These are phyloP conservation scores for Montipora capricornis DNA, from an alignment of 64 coral and sea anemone genomes.

Conservation along the genomic window DNA sequence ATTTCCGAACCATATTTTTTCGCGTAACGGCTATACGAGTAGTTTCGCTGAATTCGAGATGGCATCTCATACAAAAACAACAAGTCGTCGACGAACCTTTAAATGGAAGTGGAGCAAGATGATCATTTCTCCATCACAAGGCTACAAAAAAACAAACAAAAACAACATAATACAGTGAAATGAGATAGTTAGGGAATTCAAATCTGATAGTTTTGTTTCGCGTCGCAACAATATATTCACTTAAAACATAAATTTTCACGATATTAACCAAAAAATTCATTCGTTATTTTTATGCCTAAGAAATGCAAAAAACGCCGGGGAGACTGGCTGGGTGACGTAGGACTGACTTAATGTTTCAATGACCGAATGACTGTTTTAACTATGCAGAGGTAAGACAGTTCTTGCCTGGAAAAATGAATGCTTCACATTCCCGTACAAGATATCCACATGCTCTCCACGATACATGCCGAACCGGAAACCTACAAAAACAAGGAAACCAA, in stretches of 20 bases:
- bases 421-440: constrained; percentile 97
- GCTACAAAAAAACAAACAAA: constrained; percentile 63
- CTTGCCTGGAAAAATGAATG: constrained; percentile 97
- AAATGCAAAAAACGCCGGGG: no score
- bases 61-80: background rate
- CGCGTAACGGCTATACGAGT: no score
- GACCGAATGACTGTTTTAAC: background rate
- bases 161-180: background rate
- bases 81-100: constrained; percentile 66
- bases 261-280: no score
- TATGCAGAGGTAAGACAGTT: background rate
- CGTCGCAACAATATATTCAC: no score
- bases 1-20: no score
- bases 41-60: background rate
- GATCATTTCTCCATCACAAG: constrained; percentile 99
- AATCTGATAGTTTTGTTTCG: no score
- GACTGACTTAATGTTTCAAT: no score
- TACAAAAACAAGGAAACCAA: constrained; percentile 14
- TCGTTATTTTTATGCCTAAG: no score
- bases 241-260: no score
- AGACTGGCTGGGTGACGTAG: no score
- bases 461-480: constrained; percentile 96
- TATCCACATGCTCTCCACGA: constrained; percentile 92
- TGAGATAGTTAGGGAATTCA: no score
- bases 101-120: constrained; percentile 97